These are phyloP conservation scores for Platyscapa corneri DNA, from an alignment of 1,140 invertebrate genomes.

Conservation along the genomic window DNA sequence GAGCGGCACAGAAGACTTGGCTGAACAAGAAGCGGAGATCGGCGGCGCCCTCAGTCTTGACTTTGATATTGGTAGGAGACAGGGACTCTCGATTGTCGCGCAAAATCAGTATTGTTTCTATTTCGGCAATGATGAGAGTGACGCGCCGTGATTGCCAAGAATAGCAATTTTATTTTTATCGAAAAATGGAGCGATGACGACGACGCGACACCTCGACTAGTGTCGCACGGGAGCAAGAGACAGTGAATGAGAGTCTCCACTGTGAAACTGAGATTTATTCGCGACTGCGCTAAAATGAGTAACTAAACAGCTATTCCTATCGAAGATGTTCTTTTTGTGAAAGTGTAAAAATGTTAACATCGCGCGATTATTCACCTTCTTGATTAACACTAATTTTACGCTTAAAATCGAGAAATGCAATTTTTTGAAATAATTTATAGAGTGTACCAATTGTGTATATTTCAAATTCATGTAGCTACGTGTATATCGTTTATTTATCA, in stretches of 20 bases:
- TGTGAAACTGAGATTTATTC: background rate
- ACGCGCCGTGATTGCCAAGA: background rate
- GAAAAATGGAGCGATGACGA: constrained; percentile 30
- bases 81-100: background rate
- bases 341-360: too few relatives aligned
- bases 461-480: too few relatives aligned
- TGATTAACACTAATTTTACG: too few relatives aligned
- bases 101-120: constrained; percentile 42
- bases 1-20: background rate
- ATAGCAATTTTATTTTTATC: constrained; percentile 45
- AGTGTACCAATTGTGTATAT: too few relatives aligned
- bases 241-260: background rate
- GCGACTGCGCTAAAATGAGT: too few relatives aligned
- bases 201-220: background rate
- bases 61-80: constrained; percentile 45
- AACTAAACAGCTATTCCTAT: too few relatives aligned
- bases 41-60: constrained; percentile 39
- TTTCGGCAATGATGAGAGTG: constrained; percentile 12
- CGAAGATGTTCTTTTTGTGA: too few relatives aligned
- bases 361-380: too few relatives aligned
- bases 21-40: too few relatives aligned
- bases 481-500: too few relatives aligned
- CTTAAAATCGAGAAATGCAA: too few relatives aligned
- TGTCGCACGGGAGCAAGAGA: background rate
- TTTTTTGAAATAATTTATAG: too few relatives aligned